Base-by-base conservation (phyloP, 2,113 vertebrate species). In the Melanerpes aurifrons region DNA sequence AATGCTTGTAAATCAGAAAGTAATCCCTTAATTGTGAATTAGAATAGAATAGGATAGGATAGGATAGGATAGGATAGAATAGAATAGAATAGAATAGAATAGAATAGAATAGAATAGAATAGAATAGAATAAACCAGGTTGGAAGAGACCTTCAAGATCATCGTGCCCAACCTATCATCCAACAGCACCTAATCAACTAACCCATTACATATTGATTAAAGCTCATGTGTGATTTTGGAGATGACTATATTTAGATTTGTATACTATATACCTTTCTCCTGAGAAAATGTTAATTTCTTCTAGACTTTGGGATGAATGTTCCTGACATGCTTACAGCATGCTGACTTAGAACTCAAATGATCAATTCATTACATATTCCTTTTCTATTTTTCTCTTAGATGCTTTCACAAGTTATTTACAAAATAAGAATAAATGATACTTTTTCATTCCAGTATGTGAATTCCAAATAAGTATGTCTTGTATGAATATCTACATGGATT, bases 1-100 rank as follows among this genome's bases (percentile, higher is more conserved):
- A 95, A 93, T 95, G 78, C 91, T 96, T 96, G 58, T 92, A 87
- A 97, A 94, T 96, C 73, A 90, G 92, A 91, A 96, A 97, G 95
- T 95, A 96, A 95, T 95, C 96, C 56, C 58, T 70, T 97, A 97
- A 97, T 97, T 97, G 86, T 93, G 71, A 95, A 97, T 96, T 35
- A 35, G 35, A 35, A 35, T 35, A 35, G 35, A 35, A 35, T 35
- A 35, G 35, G 7, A 35, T 35, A 35, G 35, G 7, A 35, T 35
- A 35, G n/a, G n/a, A n/a, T n/a, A n/a, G n/a, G n/a, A n/a, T n/a
- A n/a, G n/a, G n/a, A n/a, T n/a, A n/a, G 35, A 35, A 35, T 35
- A 35, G 35, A 35, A 35, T 35, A 35, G 35, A 35, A 35, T 35
- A 35, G 35, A 35, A 35, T 35, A 35, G 35, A 35, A 35, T 35